Evolutionary conservation across 2,888 invertebrate species (phyloP).

Genomic region (Sepiola atlantica): DNA sequence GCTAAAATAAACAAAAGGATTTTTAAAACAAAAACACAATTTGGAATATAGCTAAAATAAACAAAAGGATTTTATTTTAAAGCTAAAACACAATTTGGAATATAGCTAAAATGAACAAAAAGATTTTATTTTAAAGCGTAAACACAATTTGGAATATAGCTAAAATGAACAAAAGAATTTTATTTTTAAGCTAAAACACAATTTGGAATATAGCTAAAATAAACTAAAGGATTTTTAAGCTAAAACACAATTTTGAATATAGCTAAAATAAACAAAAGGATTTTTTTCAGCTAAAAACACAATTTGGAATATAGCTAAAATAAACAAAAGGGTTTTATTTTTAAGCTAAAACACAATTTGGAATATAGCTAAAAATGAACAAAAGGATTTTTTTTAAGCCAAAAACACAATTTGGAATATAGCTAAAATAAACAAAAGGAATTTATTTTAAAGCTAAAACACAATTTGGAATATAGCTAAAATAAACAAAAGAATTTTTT

Average conservation of each 20-base stretch:
- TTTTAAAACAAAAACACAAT: conserved; percentile 66
- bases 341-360: conserved; percentile 71
- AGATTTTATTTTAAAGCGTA: background rate
- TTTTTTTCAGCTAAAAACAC: conserved; percentile 58
- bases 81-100: conserved; percentile 74
- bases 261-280: conserved; percentile 63
- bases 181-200: conserved; percentile 63
- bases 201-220: conserved; percentile 74
- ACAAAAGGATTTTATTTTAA: background rate
- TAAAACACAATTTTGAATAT: conserved; percentile 74
- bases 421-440: conserved; percentile 63
- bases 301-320: conserved; percentile 75
- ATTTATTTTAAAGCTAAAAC: conserved; percentile 56
- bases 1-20: conserved; percentile 59
- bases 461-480: conserved; percentile 75
- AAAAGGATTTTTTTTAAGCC: background rate
- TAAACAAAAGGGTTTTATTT: background rate
- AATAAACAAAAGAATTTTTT: conserved; percentile 42
- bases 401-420: conserved; percentile 74
- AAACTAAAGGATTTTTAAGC: background rate
- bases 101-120: conserved; percentile 68
- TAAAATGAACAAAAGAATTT: conserved; percentile 54
- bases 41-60: conserved; percentile 74
- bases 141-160: conserved; percentile 75
- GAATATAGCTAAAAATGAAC: conserved; percentile 71